Base-by-base conservation (phyloP, 2,797 vertebrate genomes). In the Tamandua tetradactyla region DNA sequence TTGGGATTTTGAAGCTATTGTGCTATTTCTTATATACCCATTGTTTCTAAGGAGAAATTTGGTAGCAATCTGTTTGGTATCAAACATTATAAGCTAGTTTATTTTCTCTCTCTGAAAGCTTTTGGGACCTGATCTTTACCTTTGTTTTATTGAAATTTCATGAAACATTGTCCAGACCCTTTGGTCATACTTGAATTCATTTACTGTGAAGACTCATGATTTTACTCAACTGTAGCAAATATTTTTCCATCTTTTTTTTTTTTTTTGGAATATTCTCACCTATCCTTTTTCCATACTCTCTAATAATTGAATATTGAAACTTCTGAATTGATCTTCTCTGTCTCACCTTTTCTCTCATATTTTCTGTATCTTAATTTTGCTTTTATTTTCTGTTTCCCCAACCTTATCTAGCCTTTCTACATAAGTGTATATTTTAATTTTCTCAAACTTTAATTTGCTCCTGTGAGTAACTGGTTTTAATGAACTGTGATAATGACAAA, bases 361-460 rank as follows among this genome's bases (percentile, higher is more conserved):
- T 66, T 57, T 89, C 22, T 83, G 75, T 40, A 7, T 23, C 68
- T 74, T 42, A 72, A 62, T 44, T 85, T 93, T 94, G 20, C 25
- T 59, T 0, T 55, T 52, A 32, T 79, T 4, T 52, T 74, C n/a
- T 71, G 1, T 87, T 47, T 15, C 61, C 44, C 85, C 42, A 82
- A 40, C 37, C 81, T 49, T 85, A 23, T 84, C 59, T 25, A 40
- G 52, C 30, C 22, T 57, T 27, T 88, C 49, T 94, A 55, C 55
- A 55, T 55, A 90, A 37, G 55, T 44, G 42, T 11, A 61, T 32
- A 25, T 76, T 95, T 59, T 44, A 32, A 37, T 71, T 37, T 91
- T 91, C 32, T 79, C 35, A 64, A 52, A 32, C 20, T 96, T 76
- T 69, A 80, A 47, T 80, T 74, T 74, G 91, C 42, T 92, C 25